phyloP scores from a whole-genome alignment of 2,888 invertebrate genomes.

The Apodemia duryi region DNA sequence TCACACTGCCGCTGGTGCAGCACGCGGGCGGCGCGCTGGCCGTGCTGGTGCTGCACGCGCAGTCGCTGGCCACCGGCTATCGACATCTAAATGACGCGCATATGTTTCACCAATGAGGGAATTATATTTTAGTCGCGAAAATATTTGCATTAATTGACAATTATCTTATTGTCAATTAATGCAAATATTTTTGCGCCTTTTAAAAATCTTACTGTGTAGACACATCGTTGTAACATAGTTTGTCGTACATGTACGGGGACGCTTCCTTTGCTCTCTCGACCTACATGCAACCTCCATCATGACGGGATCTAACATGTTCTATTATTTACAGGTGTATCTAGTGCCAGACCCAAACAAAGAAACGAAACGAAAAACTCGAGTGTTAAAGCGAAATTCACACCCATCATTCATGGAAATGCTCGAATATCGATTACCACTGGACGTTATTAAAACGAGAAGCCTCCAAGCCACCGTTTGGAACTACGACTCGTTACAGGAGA shows the following conservation, averaged over 20 bases:
- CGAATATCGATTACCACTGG: slow-evolving; percentile 91
- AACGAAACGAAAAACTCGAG: slow-evolving; percentile 97
- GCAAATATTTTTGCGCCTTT: no score
- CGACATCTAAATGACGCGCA: no score
- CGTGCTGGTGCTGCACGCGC: slow-evolving; percentile 77
- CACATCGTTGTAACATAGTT: no score
- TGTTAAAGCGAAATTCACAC: slow-evolving; percentile 93
- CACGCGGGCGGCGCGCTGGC: slow-evolving; percentile 69
- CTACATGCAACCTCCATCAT: no score
- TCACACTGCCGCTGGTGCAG: slow-evolving; percentile 59
- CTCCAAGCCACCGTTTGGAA: slow-evolving; percentile 98
- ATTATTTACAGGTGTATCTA: slow-evolving; percentile 82
- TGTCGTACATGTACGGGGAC: no score
- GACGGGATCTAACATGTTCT: not conserved
- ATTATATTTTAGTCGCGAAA: no score
- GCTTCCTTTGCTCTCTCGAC: no score
- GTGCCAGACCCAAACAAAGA: slow-evolving; percentile 94
- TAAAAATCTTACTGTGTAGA: no score
- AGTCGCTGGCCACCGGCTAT: slow-evolving; percentile 66
- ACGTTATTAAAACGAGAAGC: slow-evolving; percentile 85
- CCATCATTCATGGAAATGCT: slow-evolving; percentile 99
- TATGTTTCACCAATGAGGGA: no score
- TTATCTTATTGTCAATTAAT: no score
- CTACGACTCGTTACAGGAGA: slow-evolving; percentile 95
- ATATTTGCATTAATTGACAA: no score